These are phyloP conservation scores for Leuctra nigra DNA, from an alignment of 2,888 invertebrate species.

Conservation along the genomic window DNA sequence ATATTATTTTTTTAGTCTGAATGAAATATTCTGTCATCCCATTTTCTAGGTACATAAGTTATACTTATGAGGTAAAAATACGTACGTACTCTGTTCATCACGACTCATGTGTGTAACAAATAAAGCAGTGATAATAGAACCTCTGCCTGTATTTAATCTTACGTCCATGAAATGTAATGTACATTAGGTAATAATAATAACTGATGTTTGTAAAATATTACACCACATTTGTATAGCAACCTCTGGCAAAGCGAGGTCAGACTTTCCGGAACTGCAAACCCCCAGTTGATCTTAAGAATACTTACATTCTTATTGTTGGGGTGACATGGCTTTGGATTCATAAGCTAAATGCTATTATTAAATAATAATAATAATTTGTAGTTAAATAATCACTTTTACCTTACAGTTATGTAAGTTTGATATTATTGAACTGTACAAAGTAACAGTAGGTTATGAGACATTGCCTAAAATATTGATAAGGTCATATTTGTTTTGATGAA, in stretches of 20 bases:
- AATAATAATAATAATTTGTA: background rate
- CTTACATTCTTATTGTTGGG: background rate
- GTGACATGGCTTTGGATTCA: background rate
- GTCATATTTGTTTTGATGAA: constrained; percentile 1
- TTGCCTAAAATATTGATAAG: background rate
- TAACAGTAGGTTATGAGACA: background rate
- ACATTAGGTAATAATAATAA: no score
- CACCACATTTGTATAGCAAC: constrained; percentile 7
- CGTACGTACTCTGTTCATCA: no score
- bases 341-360: background rate
- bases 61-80: no score
- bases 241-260: background rate
- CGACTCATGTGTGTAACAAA: no score
- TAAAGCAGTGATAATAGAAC: background rate
- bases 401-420: background rate
- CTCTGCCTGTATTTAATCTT: constrained; percentile 22
- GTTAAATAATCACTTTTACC: background rate
- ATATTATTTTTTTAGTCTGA: no score
- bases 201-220: constrained; percentile 21
- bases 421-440: background rate
- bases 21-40: no score
- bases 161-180: no score
- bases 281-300: constrained; percentile 4
- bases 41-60: no score
- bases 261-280: background rate